Evolutionary conservation across 2,888 invertebrate genomes (phyloP).

Genomic region (Operophtera brumata): DNA sequence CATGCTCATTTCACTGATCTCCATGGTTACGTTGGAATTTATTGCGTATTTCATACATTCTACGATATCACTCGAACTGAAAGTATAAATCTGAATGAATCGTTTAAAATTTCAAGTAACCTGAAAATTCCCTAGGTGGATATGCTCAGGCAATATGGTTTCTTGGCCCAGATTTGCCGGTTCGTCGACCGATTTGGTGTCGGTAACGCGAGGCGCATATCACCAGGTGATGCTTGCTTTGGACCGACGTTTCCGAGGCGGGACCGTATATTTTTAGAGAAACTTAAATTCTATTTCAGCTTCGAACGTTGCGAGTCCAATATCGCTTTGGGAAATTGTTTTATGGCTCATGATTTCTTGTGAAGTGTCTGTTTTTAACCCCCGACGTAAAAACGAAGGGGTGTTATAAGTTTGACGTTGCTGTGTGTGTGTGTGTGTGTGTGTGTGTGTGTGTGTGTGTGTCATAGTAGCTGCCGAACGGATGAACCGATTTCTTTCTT

Average conservation of each 20-base stretch:
- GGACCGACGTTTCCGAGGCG: slow-evolving; percentile 56
- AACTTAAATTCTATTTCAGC: slow-evolving; percentile 60
- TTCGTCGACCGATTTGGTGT: slow-evolving; percentile 72
- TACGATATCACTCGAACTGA: slow-evolving; percentile 13
- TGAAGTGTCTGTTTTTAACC: slow-evolving; percentile 26
- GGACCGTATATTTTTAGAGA: slow-evolving; percentile 62
- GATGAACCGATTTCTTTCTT: no score
- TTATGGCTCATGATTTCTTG: slow-evolving; percentile 41
- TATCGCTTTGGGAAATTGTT: slow-evolving; percentile 49
- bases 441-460: no score
- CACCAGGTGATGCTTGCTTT: slow-evolving; percentile 64
- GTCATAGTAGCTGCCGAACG: no score
- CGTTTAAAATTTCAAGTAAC: slow-evolving; percentile 35
- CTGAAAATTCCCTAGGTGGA: slow-evolving; percentile 45
- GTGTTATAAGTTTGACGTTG: no score
- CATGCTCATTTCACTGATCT: slow-evolving; percentile 48
- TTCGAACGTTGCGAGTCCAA: slow-evolving; percentile 38
- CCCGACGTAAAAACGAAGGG: no score
- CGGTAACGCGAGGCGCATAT: slow-evolving; percentile 57
- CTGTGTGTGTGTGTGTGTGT: no score
- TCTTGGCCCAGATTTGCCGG: slow-evolving; percentile 73
- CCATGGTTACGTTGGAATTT: slow-evolving; percentile 40
- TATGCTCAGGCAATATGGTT: slow-evolving; percentile 58
- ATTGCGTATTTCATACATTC: slow-evolving; percentile 21
- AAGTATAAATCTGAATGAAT: slow-evolving; percentile 23